These are phyloP conservation scores for Phrynosoma platyrhinos DNA, from an alignment of 2,113 vertebrate genomes.

Conservation along the genomic window DNA sequence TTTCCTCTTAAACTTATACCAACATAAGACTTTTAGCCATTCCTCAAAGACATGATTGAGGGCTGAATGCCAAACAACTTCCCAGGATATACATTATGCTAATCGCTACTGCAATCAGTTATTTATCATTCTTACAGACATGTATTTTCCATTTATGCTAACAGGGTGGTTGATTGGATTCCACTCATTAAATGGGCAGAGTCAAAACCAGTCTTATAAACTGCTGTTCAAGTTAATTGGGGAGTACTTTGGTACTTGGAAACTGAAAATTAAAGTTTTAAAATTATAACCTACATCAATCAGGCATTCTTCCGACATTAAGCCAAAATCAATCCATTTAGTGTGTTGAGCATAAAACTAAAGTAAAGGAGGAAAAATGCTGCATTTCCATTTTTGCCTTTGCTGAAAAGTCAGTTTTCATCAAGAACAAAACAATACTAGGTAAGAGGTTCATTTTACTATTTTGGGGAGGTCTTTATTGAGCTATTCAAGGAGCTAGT, in stretches of 20 bases:
- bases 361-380: conserved; percentile 31
- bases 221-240: conserved; percentile 72
- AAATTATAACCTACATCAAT: conserved; percentile 66
- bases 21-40: conserved; percentile 46
- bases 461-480: not conserved
- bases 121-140: conserved; percentile 73
- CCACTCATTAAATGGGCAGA: conserved; percentile 75
- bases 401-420: conserved; percentile 38
- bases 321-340: conserved; percentile 54
- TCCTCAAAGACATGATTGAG: conserved; percentile 41
- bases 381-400: conserved; percentile 49
- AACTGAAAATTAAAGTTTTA: conserved; percentile 64
- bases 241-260: conserved; percentile 56
- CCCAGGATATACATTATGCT: conserved; percentile 49
- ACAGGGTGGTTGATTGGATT: conserved; percentile 76
- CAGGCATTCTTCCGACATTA: conserved; percentile 54
- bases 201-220: conserved; percentile 72
- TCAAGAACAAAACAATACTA: not conserved
- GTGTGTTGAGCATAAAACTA: conserved; percentile 30
- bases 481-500: not conserved
- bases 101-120: conserved; percentile 67
- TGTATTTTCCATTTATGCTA: conserved; percentile 74
- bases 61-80: conserved; percentile 64
- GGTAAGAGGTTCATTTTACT: not conserved
- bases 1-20: conserved; percentile 21